Percentiles rank a stretch among this genome's conserved stretches.
These are phyloP conservation scores for Teleopsis dalmanni DNA, from an alignment of 1,140 invertebrate genomes.

Conservation along the genomic window DNA sequence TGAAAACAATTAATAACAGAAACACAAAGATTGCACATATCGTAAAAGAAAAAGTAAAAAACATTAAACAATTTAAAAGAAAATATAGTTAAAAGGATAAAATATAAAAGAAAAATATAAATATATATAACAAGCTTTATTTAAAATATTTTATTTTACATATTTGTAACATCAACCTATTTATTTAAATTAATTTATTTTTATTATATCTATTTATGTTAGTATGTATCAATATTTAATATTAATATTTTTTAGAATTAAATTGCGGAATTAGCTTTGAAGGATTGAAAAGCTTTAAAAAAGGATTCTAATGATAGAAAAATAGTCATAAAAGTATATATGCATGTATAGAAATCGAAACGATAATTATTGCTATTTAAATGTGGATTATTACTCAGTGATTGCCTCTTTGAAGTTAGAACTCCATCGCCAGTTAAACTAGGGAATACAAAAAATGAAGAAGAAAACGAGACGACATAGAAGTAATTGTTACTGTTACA, in stretches of 20 bases:
- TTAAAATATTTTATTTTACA: constrained; percentile 13
- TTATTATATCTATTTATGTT: constrained; percentile 2
- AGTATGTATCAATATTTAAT: constrained; percentile 1
- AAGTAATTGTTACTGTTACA: constrained; percentile 4
- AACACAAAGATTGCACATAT: background rate
- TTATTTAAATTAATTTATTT: constrained; percentile 3
- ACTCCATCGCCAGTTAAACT: constrained; percentile 91
- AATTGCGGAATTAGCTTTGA: background rate
- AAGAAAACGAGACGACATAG: constrained; percentile 39
- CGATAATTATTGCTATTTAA: constrained; percentile 1
- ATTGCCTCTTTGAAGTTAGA: constrained; percentile 91
- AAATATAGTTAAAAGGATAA: constrained; percentile 7
- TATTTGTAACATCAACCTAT: constrained; percentile 18
- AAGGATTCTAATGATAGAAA: constrained; percentile 6
- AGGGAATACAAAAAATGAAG: constrained; percentile 42
- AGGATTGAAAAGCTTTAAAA: constrained; percentile 4
- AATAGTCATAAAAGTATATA: constrained; percentile 5
- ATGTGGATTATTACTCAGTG: constrained; percentile 55
- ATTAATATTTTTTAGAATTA: constrained; percentile 2
- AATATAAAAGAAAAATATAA: constrained; percentile 7
- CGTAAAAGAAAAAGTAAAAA: background rate
- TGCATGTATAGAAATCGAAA: constrained; percentile 1
- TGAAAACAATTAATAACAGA: too few species aligned
- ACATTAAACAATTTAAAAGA: background rate
- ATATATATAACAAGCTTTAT: constrained; percentile 9